These are phyloP conservation scores for Gallinago undulata DNA, from an alignment of 2,113 vertebrate species.

Conservation along the genomic window DNA sequence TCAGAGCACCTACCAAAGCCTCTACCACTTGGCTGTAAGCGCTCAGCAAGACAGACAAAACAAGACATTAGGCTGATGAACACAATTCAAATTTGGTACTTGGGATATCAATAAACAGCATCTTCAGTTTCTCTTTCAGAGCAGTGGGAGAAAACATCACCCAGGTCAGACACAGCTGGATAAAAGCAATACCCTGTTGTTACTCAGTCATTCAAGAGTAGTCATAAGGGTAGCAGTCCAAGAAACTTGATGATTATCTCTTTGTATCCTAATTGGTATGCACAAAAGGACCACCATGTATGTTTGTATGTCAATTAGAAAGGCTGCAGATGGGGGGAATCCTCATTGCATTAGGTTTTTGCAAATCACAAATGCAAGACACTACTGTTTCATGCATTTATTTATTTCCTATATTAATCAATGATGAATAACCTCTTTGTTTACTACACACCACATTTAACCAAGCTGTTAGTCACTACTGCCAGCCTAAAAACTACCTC, in stretches of 20 bases:
- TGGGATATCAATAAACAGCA: not conserved
- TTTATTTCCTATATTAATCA: not conserved
- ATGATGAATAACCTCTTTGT: not conserved
- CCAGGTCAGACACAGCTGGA: not conserved
- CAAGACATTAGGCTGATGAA: not conserved
- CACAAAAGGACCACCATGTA: not conserved
- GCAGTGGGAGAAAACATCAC: not conserved
- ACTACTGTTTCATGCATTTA: no score
- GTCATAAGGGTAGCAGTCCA: not conserved
- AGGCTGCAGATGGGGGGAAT: not conserved
- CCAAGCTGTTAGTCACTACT: not conserved
- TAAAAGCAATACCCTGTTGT: not conserved
- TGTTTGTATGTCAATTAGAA: not conserved
- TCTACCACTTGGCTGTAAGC: not conserved
- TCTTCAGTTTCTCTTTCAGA: not conserved
- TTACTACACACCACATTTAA: not conserved
- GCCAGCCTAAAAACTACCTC: not conserved
- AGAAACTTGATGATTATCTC: not conserved
- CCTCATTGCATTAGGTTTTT: not conserved
- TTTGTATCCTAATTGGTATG: not conserved
- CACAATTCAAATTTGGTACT: not conserved
- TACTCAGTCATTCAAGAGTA: not conserved
- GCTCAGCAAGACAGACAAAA: not conserved
- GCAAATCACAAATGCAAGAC: not conserved
- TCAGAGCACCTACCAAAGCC: not conserved